These are phyloP conservation scores for Caenorhabditis sulstoni DNA, from an alignment of 2,888 invertebrate genomes.

Conservation along the genomic window DNA sequence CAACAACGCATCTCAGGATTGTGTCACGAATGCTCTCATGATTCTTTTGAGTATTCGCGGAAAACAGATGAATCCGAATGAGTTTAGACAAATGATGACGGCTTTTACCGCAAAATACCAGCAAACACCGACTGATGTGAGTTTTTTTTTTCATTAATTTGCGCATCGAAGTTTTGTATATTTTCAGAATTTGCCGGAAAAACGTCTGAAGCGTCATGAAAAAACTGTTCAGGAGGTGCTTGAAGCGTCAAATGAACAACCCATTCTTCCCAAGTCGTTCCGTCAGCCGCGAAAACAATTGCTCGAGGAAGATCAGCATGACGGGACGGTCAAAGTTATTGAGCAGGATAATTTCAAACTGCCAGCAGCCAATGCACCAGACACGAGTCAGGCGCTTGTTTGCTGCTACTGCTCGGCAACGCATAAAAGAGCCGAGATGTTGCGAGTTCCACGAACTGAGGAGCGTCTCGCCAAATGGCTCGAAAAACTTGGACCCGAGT, in stretches of 20 bases:
- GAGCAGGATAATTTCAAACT: slow-evolving; percentile 40
- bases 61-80: not conserved
- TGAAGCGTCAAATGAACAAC: not conserved
- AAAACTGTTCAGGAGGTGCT: not conserved
- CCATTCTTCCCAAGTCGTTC: slow-evolving; percentile 30
- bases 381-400: not conserved
- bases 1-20: not conserved
- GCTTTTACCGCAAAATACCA: slow-evolving; percentile 26
- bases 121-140: too few relatives aligned
- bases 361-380: slow-evolving; percentile 4
- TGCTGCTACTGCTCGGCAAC: slow-evolving; percentile 33
- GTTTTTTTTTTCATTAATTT: too few relatives aligned
- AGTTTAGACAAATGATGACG: slow-evolving; percentile 9
- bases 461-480: slow-evolving; percentile 28
- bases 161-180: too few relatives aligned
- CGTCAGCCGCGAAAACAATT: slow-evolving; percentile 48
- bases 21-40: not conserved
- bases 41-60: too few relatives aligned
- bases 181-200: too few relatives aligned
- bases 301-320: slow-evolving; percentile 17
- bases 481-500: slow-evolving; percentile 33
- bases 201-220: too few relatives aligned
- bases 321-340: slow-evolving; percentile 34
- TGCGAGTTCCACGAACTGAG: slow-evolving; percentile 39
- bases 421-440: slow-evolving; percentile 1